A percentile compares a stretch with the other conserved stretches of the same genome.
These are phyloP conservation scores for Rafetus swinhoei DNA, from an alignment of 2,113 vertebrate species.

Conservation along the genomic window DNA sequence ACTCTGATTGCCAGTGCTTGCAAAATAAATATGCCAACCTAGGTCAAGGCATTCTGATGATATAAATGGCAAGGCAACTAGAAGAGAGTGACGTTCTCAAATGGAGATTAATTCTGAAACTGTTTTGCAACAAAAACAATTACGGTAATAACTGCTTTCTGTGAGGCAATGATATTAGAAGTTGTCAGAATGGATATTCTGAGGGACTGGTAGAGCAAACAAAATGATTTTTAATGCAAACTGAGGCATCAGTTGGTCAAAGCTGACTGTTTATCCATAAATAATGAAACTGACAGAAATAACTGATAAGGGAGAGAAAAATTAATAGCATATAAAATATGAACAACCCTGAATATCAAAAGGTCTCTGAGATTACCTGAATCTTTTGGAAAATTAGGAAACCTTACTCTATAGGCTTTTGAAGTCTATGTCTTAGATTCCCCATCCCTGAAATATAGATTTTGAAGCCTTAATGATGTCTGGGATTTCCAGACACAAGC, in stretches of 20 bases:
- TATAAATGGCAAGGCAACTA: background rate
- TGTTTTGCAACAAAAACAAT: background rate
- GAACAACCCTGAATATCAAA: too few relatives aligned
- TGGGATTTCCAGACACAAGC: background rate
- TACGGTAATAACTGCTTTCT: background rate
- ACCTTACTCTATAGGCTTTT: background rate
- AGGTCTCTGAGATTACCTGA: too few relatives aligned
- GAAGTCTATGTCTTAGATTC: background rate
- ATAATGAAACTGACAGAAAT: too few relatives aligned
- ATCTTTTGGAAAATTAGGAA: too few relatives aligned
- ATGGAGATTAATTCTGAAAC: background rate
- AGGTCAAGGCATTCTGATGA: background rate
- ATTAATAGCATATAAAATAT: too few relatives aligned
- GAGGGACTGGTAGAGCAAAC: background rate
- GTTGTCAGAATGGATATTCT: background rate
- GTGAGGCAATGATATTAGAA: background rate
- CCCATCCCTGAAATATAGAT: slow-evolving; percentile 36
- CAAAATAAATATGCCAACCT: background rate
- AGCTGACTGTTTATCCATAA: too few relatives aligned
- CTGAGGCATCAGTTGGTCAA: background rate
- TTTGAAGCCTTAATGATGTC: background rate
- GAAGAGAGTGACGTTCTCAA: background rate
- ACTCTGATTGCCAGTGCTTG: background rate
- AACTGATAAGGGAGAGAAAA: too few relatives aligned
- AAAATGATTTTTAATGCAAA: background rate